Conservation (phyloP, 2,797 vertebrate genomes). For the Apodemus agrarius region DNA sequence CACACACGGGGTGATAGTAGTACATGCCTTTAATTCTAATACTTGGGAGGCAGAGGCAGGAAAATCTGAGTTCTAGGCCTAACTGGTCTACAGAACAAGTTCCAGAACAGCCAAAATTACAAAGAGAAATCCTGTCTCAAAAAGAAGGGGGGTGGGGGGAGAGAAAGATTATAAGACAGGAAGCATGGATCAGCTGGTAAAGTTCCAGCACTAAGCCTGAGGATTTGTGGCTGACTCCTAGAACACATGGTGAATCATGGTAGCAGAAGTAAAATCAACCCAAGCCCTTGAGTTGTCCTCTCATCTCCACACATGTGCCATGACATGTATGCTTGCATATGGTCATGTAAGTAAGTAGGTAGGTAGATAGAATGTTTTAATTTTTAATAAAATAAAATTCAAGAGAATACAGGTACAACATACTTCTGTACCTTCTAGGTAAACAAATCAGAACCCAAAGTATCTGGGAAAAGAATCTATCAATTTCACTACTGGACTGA, state of each 20-base stretch:
- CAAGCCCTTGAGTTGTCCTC: neutral
- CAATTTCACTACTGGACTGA: neutral
- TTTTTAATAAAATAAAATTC: neutral
- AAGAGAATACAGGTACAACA: neutral
- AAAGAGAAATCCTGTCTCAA: neutral
- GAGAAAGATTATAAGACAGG: neutral
- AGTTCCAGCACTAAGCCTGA: neutral
- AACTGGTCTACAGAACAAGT: neutral
- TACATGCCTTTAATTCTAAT: neutral
- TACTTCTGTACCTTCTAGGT: slow-evolving; percentile 37
- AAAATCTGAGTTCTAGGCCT: neutral
- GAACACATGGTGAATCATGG: neutral
- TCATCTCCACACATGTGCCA: neutral
- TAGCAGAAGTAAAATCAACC: neutral
- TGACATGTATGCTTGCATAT: neutral
- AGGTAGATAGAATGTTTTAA: neutral
- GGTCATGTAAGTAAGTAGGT: no score
- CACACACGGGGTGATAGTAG: neutral
- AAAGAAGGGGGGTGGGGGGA: neutral
- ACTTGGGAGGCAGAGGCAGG: neutral
- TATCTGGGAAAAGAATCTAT: slow-evolving; percentile 24
- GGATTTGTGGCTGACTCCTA: neutral
- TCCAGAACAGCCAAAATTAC: neutral
- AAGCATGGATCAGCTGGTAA: neutral
- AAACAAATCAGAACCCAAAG: slow-evolving; percentile 49